Evolutionary conservation across 2,113 vertebrate genomes (phyloP).

Genomic region (Mirza zaza): DNA sequence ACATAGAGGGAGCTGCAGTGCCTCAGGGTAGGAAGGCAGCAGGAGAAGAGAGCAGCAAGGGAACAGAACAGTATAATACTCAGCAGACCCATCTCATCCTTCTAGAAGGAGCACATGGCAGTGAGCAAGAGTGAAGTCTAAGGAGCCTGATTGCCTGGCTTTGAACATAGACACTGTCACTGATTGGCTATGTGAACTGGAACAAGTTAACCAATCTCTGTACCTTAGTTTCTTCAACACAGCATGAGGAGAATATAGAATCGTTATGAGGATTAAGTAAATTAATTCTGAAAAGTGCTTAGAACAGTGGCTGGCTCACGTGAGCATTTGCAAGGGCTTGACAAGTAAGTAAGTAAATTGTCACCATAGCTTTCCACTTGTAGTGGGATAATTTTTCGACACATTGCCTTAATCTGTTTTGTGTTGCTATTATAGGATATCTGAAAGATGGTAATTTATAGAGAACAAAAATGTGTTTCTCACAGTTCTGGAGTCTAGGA

Average conservation of each 20-base stretch:
- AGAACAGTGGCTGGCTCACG: neutral
- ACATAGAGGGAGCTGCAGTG: neutral
- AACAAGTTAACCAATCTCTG: neutral
- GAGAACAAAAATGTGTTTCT: neutral
- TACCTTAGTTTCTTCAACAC: neutral
- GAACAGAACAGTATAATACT: neutral
- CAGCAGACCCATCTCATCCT: neutral
- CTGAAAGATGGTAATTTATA: neutral
- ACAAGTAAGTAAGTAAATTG: neutral
- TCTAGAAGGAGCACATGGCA: neutral
- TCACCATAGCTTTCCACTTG: neutral
- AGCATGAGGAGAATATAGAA: neutral
- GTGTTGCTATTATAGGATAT: neutral
- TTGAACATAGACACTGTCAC: neutral
- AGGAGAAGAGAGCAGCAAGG: neutral
- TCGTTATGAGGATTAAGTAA: neutral
- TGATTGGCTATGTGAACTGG: neutral
- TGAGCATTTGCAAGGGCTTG: neutral
- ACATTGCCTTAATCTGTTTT: neutral
- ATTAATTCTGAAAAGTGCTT: neutral
- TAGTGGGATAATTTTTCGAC: neutral
- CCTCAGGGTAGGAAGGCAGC: neutral
- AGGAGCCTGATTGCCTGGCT: neutral
- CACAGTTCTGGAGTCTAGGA: neutral
- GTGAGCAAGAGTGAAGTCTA: too few species aligned